These are phyloP conservation scores for Oceanites oceanicus DNA, from an alignment of 2,113 vertebrate species.

Conservation along the genomic window DNA sequence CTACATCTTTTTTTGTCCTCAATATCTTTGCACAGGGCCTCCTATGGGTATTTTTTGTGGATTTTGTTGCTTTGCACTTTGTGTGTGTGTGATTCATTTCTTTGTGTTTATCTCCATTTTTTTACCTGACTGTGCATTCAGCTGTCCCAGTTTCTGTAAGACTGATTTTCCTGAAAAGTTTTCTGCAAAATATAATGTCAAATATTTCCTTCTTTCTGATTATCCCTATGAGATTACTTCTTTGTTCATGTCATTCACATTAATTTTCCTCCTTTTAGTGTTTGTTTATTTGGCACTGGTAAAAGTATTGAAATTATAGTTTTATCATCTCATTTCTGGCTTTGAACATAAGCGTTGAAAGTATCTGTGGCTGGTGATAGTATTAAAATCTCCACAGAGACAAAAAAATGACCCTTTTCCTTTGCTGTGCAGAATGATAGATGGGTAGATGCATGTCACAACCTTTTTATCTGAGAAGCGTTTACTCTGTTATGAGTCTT, in stretches of 20 bases:
- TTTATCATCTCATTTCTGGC: background rate
- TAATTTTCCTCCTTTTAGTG: background rate
- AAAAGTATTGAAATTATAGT: background rate
- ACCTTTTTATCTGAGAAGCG: background rate
- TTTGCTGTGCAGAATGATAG: background rate
- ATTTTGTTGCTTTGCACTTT: background rate
- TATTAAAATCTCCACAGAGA: background rate
- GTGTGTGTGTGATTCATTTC: background rate
- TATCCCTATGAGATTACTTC: background rate
- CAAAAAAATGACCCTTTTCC: background rate
- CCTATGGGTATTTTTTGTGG: too few relatives aligned
- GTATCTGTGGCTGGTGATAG: background rate
- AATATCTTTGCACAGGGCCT: background rate
- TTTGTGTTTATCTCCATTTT: background rate
- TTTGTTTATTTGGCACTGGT: background rate
- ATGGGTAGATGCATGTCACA: background rate
- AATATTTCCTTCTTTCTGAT: background rate
- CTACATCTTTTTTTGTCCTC: background rate
- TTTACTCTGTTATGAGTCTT: background rate
- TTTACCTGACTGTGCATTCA: background rate
- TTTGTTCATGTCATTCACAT: background rate
- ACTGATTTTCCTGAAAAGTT: background rate
- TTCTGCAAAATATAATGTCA: background rate
- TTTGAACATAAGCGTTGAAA: background rate
- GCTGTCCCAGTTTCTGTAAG: background rate